Conservation (phyloP, 2,888 invertebrate species). For the Papilio protenor region DNA sequence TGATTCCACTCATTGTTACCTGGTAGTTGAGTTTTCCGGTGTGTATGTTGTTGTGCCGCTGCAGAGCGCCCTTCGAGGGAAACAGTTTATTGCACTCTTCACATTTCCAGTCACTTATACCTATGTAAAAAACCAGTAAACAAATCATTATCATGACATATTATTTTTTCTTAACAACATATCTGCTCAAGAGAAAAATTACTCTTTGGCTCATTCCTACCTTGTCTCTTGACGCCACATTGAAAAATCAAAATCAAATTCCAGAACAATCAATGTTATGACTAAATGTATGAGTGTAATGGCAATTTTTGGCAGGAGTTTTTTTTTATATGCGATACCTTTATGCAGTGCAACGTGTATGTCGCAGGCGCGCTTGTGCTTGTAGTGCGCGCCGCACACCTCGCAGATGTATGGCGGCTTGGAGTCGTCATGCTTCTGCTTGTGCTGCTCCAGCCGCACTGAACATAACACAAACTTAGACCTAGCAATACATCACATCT, state of each 20-base stretch:
- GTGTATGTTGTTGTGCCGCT: constrained; percentile 85
- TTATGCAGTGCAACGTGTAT: constrained; percentile 85
- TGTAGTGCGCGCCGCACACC: constrained; percentile 85
- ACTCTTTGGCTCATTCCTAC: too few relatives aligned
- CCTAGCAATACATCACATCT: background rate
- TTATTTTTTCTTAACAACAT: background rate
- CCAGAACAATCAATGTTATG: too few relatives aligned
- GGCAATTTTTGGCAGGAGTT: too few relatives aligned
- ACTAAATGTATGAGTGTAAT: too few relatives aligned
- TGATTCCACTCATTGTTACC: constrained; percentile 54
- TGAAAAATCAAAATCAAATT: too few relatives aligned
- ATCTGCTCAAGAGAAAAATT: too few relatives aligned
- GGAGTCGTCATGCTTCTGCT: constrained; percentile 72
- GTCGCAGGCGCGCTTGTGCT: constrained; percentile 85
- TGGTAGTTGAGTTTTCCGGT: constrained; percentile 85
- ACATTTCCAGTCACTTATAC: constrained; percentile 85
- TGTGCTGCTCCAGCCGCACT: constrained; percentile 76
- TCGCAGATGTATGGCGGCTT: constrained; percentile 82
- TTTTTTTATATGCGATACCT: constrained; percentile 56
- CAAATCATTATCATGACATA: background rate
- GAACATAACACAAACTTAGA: constrained; percentile 44
- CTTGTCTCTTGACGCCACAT: too few relatives aligned
- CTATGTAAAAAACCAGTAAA: constrained; percentile 55
- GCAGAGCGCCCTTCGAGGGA: constrained; percentile 85
- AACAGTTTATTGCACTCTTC: constrained; percentile 85